Evolutionary conservation across 1,140 invertebrate genomes (phyloP), one percentile per base, ranked within the genome.

Genomic region (Diabrotica undecimpunctata): DNA sequence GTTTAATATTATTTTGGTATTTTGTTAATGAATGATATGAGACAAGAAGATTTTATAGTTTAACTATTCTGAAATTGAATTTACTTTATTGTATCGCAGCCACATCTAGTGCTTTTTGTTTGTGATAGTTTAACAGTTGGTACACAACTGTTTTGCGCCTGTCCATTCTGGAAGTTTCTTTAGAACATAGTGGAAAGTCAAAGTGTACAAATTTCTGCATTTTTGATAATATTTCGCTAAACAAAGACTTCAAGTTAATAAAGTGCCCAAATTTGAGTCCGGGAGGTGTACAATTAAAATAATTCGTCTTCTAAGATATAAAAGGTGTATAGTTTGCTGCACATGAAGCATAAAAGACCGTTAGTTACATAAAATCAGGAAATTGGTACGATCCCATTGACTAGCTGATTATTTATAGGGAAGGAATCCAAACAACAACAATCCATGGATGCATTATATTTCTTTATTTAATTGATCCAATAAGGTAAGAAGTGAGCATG

Each of bases 341-440:
- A 54, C 35, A 62, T 62, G 52, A 38, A 55, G 51, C 52, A 62
- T 51, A 54, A 62, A 62, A 54, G 61, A 62, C 61, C 61, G 61
- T 62, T 62, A 62, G 61, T 62, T 62, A 62, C 53, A 62, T 62
- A 62, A 62, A 62, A 62, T 62, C 61, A 62, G 51, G 52, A 62
- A 46, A 55, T 41, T 62, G 52, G 61, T 62, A 51, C 53, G 61
- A 52, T 38, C 51, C 52, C 12, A 38, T 25, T 62, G 13, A 55
- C 36, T 38, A 38, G 9, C 39, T 54, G 39, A 62, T 52, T 62
- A 62, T 62, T 62, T 46, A 62, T 55, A 10, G 8, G 51, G n/a
- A 62, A 25, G 25, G 25, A 25, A 25, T 25, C 25, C 25, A 25
- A 62, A 61, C 50, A 61, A 62, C 54, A 62, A 62, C 25, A 25